Evolutionary conservation across 2,113 vertebrate species (phyloP).

Genomic region (Chaenocephalus aceratus): DNA sequence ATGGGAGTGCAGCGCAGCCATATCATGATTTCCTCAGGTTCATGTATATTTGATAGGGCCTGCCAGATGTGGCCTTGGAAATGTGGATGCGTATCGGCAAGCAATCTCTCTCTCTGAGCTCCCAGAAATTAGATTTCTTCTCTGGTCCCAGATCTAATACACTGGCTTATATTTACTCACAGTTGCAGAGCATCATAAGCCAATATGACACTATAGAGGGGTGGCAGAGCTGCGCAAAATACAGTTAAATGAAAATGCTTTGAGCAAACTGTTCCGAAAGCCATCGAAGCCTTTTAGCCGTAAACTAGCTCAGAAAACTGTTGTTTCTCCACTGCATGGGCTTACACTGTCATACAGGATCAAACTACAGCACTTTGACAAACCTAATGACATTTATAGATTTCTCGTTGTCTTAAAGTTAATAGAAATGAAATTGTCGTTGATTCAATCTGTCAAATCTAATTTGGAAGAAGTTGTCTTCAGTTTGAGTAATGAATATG

Average conservation of each 20-base stretch:
- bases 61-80: slow-evolving; percentile 77
- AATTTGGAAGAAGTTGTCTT: slow-evolving; percentile 10
- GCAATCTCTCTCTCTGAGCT: slow-evolving; percentile 69
- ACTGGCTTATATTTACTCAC: slow-evolving; percentile 80
- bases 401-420: slow-evolving; percentile 14
- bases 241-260: slow-evolving; percentile 76
- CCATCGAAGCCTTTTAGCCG: slow-evolving; percentile 38
- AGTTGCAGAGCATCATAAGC: slow-evolving; percentile 73
- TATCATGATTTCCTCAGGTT: slow-evolving; percentile 64
- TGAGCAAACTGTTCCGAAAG: slow-evolving; percentile 71
- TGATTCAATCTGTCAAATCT: slow-evolving; percentile 5
- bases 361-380: not conserved
- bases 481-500: not conserved
- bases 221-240: slow-evolving; percentile 61
- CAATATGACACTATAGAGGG: slow-evolving; percentile 74
- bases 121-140: slow-evolving; percentile 81
- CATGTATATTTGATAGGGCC: slow-evolving; percentile 77
- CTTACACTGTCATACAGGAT: slow-evolving; percentile 17
- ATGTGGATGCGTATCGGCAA: slow-evolving; percentile 70
- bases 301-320: slow-evolving; percentile 11
- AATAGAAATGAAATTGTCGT: slow-evolving; percentile 31
- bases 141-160: slow-evolving; percentile 78
- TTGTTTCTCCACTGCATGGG: not conserved
- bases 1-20: slow-evolving; percentile 43
- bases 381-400: slow-evolving; percentile 13